phyloP scores from a whole-genome alignment of 2,113 vertebrate species.

The Leucopternis melanops region DNA sequence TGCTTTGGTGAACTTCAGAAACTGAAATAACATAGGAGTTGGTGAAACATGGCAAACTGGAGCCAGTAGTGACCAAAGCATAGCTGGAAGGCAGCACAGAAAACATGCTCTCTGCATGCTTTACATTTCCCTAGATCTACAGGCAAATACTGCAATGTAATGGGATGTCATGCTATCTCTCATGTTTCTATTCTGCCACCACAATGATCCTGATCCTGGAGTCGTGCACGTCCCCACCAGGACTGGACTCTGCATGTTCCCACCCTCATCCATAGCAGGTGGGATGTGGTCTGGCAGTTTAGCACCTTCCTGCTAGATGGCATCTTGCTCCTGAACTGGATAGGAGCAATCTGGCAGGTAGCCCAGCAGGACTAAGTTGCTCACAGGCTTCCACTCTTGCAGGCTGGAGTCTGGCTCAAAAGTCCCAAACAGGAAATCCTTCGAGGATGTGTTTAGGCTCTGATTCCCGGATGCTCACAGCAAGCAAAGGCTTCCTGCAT shows the following conservation, averaged over 20 bases:
- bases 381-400: background rate
- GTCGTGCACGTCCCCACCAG: background rate
- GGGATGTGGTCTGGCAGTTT: background rate
- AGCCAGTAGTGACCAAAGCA: background rate
- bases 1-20: background rate
- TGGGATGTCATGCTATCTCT: no score
- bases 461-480: background rate
- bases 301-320: background rate
- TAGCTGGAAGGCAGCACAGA: background rate
- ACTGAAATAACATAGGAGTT: background rate
- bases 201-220: background rate
- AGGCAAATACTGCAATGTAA: background rate
- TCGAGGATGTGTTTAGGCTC: conserved; percentile 8
- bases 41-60: background rate
- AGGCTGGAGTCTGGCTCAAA: background rate
- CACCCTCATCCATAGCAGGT: background rate
- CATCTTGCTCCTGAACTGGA: background rate
- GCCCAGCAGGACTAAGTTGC: background rate
- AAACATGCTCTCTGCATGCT: background rate
- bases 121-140: background rate
- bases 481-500: conserved; percentile 31
- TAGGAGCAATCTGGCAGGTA: background rate
- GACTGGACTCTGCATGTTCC: background rate
- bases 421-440: conserved; percentile 50
- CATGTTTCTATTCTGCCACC: background rate